phyloP scores from a whole-genome alignment of 2,888 invertebrate genomes.

The Oxyteleia sp. region DNA sequence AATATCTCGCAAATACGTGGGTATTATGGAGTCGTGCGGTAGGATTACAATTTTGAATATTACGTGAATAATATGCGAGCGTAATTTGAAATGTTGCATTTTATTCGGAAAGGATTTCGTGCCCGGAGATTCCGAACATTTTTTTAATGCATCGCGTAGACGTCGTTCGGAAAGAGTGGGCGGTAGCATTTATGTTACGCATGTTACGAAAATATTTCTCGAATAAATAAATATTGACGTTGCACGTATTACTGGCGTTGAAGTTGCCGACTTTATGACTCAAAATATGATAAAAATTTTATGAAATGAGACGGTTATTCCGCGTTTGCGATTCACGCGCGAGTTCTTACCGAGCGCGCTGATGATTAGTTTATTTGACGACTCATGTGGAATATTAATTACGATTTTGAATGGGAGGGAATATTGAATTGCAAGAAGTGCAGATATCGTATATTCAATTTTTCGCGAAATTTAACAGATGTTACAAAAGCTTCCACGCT shows the following conservation, averaged over 20 bases:
- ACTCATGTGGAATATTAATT: no score
- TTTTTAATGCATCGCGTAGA: slow-evolving; percentile 29
- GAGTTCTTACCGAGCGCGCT: no score
- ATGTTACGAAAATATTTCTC: neutral
- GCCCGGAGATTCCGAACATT: slow-evolving; percentile 27
- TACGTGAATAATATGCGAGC: slow-evolving; percentile 44
- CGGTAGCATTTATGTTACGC: neutral
- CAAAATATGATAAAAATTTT: neutral
- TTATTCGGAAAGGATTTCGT: slow-evolving; percentile 18
- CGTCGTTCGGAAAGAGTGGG: neutral
- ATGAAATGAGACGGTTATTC: neutral
- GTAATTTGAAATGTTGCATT: slow-evolving; percentile 31
- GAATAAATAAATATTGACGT: slow-evolving; percentile 23
- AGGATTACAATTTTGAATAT: slow-evolving; percentile 54
- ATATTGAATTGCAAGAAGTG: no score
- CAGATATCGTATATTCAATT: no score
- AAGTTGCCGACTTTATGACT: neutral
- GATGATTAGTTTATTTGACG: no score
- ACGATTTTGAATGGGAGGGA: no score
- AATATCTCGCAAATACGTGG: slow-evolving; percentile 62
- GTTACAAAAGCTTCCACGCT: no score
- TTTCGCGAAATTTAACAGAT: no score
- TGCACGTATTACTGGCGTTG: neutral
- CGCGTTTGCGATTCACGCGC: no score
- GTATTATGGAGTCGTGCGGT: slow-evolving; percentile 38